Conservation (phyloP, 2,113 vertebrate species). For the Indri indri region DNA sequence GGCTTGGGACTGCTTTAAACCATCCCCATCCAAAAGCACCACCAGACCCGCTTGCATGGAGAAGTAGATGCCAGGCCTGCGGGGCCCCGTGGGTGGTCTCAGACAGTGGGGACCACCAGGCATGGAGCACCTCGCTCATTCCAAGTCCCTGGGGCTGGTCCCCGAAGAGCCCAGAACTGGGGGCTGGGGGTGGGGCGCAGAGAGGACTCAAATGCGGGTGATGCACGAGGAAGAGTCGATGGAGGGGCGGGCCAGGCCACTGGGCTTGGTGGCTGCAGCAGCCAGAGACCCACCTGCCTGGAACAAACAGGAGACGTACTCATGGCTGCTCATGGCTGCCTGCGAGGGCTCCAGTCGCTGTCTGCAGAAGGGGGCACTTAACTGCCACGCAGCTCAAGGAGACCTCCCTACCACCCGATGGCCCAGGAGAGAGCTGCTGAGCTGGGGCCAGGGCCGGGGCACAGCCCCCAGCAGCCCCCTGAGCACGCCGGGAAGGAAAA, state of each 20-base stretch:
- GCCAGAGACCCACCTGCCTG: background rate
- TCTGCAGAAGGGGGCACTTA: rapidly evolving
- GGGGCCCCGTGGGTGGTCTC: background rate
- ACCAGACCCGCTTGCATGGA: rapidly evolving
- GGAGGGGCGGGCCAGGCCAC: background rate
- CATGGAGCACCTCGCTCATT: rapidly evolving
- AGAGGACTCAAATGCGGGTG: background rate
- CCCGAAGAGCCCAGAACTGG: background rate
- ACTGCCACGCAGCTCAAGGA: no score
- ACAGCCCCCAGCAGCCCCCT: background rate
- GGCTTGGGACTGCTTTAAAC: background rate
- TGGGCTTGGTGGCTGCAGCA: no score
- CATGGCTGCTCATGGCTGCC: rapidly evolving
- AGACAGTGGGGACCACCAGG: rapidly evolving
- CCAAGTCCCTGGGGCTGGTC: background rate
- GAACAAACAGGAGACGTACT: rapidly evolving
- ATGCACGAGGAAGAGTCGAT: rapidly evolving
- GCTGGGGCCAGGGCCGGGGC: no score
- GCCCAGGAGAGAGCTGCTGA: background rate
- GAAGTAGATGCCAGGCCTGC: rapidly evolving
- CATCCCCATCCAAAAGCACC: background rate
- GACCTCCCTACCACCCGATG: rapidly evolving
- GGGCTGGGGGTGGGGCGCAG: rapidly evolving
- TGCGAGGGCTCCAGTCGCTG: rapidly evolving
- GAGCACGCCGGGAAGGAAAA: background rate